Base-by-base conservation (phyloP, 2,797 vertebrate genomes). In the Enteromius thamalakanensis region DNA sequence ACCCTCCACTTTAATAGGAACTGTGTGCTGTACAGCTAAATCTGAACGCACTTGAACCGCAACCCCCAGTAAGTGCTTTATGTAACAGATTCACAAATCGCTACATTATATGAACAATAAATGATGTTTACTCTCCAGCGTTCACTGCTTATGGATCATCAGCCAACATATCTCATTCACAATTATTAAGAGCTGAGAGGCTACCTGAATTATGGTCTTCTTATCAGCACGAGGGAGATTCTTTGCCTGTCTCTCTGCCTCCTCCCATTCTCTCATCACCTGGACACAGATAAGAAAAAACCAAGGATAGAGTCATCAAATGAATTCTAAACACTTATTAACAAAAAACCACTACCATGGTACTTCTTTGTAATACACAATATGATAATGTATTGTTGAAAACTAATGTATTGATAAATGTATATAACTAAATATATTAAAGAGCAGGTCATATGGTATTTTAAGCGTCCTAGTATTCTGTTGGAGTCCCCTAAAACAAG, bases 181-280 rank as follows among this genome's bases (percentile, higher is more conserved):
- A 51, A 26, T 76, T 26, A 45, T 23, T 6, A 51, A 15, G 6
- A 3, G 58, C 37, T 37, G 45, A 32, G 19, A 32, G 17, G 5
- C 91, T 94, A 99, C 98, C 97, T 99, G 97, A 89, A 99, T 99
- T 82, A 99, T 96, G 21, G 97, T 97, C 90, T 99, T 99, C 94
- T 98, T 99, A 89, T 98, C 97, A 0, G 97, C 95, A 68, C 97
- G 97, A 67, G 98, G 96, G 89, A 98, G 95, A 84, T 94, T 99
- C 94, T 98, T 99, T 9, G 96, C 96, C 89, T 97, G 94, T 83
- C 94, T 95, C 90, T 99, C 98, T 29, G 98, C 98, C 85, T 99
- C 98, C 85, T 99, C 98, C 98, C 98, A 99, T 92, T 99, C 98
- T 87, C 96, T 97, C 98, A 99, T 99, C 90, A 99, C 97, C 98